Base-by-base conservation (phyloP, 2,113 vertebrate genomes). In the Gallinago undulata region DNA sequence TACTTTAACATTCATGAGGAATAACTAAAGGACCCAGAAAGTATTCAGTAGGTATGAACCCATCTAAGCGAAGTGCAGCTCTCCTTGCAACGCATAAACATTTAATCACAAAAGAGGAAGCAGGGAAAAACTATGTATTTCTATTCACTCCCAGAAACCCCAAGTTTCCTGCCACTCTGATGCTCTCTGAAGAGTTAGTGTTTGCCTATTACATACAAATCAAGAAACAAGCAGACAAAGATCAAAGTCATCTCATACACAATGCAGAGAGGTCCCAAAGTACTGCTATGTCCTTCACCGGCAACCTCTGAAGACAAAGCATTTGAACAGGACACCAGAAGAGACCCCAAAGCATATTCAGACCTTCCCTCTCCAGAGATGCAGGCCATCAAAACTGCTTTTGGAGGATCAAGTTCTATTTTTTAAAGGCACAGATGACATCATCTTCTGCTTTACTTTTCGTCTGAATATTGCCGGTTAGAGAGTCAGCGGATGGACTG, bases 371-470 rank as follows among this genome's bases (percentile, higher is more conserved):
- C 50, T 81, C 67, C 63, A 77, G 35, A 75, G 73, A 51, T 69
- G 37, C 60, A 68, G 43, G 25, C 24, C 1, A 2, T 13, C 37
- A 47, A 51, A 64, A 48, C 0, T 0, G 9, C 19, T 66, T 84
- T 25, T 33, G 19, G 37, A 89, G 11, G 63, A n/a, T 47, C 21
- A 56, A n/a, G 33, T 87, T 55, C 78, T 55, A 1, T 76, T 81
- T 78, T 9, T 69, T n/a, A 90, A 90, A 85, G 30, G 45, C 78
- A 75, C 8, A 82, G 47, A 68, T 78, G 45, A 64, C 33, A 74
- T 68, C n/a, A 51, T 67, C 51, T 50, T 86, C 80, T 91, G 51
- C 69, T 89, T 91, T 78, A 33, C 23, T 81, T 93, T 86, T 30
- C 66, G 13, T 7, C 78, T 87, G 33, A 73, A 27, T 47, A 66